Evolutionary conservation across 2,888 invertebrate genomes (phyloP), one percentile per base, ranked within the genome.

Genomic region (Orthosia gracilis): DNA sequence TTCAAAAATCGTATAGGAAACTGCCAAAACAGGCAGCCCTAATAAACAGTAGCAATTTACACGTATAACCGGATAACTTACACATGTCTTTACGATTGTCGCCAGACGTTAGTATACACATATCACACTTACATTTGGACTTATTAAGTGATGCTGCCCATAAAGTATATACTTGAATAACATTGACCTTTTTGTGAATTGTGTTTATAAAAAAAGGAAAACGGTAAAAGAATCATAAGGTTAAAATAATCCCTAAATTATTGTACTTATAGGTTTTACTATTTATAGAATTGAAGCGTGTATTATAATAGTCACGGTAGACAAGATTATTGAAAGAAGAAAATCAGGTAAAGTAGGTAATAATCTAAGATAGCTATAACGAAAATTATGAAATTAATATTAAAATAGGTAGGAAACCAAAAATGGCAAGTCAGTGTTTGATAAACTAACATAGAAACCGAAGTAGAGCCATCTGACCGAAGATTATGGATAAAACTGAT

Each of bases 31-130:
- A 17, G 54, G 1, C 68, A 83, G 47, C 78, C 85, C 78, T 84
- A 73, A n/a, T 26, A 21, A 70, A 69, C 26, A 68, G 75, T 81
- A 62, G 62, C 78, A 65, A 75, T 75, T 75, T 70, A 81, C 58
- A 81, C 69, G 66, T 72, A 67, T 55, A 67, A 66, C 45, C 52
- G 31, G 21, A 45, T 62, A 73, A 58, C 78, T 84, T 70, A 78
- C 78, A 84, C 71, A 52, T 75, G 75, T 69, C 57, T 78, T 79
- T 69, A 82, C 65, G 76, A 78, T 69, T 76, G 59, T 76, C 49
- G 58, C 68, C 57, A 70, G 67, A 70, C 23, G 18, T 61, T 70
- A 81, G 66, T 75, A 21, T 61, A 69, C 52, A 62, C 55, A 75
- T 64, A 49, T 64, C 58, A 79, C 26, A 50, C 23, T 68, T 74